A percentile compares a stretch with the other conserved stretches of the same genome.
Evolutionary conservation across 35 echinoderm and acorn worm genomes (phyloP).

Genomic region (Ophioderma brevispina): DNA sequence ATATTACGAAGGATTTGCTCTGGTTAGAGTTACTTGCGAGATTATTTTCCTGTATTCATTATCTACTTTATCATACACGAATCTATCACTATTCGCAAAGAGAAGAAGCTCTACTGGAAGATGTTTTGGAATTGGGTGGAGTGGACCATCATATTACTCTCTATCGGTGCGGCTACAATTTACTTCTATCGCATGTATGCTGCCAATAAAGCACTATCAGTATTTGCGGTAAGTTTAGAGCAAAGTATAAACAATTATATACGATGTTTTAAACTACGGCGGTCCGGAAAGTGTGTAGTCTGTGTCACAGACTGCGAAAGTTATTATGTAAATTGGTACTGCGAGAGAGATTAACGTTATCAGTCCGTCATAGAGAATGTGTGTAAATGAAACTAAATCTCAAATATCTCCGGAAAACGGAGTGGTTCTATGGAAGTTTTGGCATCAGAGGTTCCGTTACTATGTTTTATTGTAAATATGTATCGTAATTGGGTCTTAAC

Average conservation of each 20-base stretch:
- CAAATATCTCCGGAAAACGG: too few species aligned
- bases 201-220: slow-evolving; percentile 38
- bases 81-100: slow-evolving; percentile 45
- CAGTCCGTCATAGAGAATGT: too few species aligned
- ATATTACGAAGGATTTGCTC: slow-evolving; percentile 55
- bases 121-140: slow-evolving; percentile 89
- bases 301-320: background rate
- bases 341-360: background rate
- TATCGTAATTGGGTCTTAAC: too few species aligned
- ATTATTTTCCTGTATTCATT: slow-evolving; percentile 81
- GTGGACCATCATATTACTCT: slow-evolving; percentile 67
- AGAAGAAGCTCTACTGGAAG: slow-evolving; percentile 54
- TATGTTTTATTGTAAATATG: too few species aligned
- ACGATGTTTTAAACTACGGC: background rate
- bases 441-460: too few species aligned
- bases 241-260: background rate
- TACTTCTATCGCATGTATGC: slow-evolving; percentile 89
- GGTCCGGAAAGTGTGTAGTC: background rate
- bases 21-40: slow-evolving; percentile 69
- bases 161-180: slow-evolving; percentile 60
- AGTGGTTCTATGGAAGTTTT: too few species aligned
- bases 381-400: too few species aligned
- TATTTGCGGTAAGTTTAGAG: slow-evolving; percentile 29
- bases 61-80: slow-evolving; percentile 81
- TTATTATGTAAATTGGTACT: too few species aligned